Evolutionary conservation across 2,888 invertebrate species (phyloP).

Genomic region (Taenaris catops): DNA sequence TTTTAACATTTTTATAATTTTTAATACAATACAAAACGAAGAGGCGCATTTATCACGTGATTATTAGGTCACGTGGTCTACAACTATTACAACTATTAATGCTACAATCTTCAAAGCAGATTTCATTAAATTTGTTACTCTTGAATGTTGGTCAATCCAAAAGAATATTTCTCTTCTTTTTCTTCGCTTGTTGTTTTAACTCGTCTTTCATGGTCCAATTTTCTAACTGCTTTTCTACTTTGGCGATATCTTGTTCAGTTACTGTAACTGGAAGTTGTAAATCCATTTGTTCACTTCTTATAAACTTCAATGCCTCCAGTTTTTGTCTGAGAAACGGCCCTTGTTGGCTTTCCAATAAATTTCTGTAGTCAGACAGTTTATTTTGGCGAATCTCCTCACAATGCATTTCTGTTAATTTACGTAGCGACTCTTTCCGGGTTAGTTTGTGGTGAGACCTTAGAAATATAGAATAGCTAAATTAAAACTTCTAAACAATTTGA

Average conservation of each 20-base stretch:
- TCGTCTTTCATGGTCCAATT: constrained; percentile 64
- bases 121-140: too few relatives aligned
- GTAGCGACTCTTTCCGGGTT: constrained; percentile 86
- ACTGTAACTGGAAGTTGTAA: constrained; percentile 83
- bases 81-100: too few relatives aligned
- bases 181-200: constrained; percentile 55
- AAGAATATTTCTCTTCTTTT: constrained; percentile 54
- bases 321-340: constrained; percentile 87
- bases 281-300: constrained; percentile 86
- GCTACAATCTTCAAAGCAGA: too few relatives aligned
- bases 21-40: too few relatives aligned
- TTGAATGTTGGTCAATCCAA: too few relatives aligned
- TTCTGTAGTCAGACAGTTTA: constrained; percentile 83
- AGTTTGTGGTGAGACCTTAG: constrained; percentile 76
- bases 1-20: too few relatives aligned
- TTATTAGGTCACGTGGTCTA: too few relatives aligned
- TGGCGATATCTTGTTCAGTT: constrained; percentile 83
- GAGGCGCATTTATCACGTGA: too few relatives aligned
- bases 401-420: constrained; percentile 84
- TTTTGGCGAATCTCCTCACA: constrained; percentile 84
- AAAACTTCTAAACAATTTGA: too few relatives aligned
- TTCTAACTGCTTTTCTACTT: constrained; percentile 75
- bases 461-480: constrained; percentile 9
- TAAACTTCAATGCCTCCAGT: constrained; percentile 83
- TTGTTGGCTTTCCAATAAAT: constrained; percentile 84